phyloP scores from a whole-genome alignment of 92 coral and sea anemone genomes.

The Phenganax stokvisi region DNA sequence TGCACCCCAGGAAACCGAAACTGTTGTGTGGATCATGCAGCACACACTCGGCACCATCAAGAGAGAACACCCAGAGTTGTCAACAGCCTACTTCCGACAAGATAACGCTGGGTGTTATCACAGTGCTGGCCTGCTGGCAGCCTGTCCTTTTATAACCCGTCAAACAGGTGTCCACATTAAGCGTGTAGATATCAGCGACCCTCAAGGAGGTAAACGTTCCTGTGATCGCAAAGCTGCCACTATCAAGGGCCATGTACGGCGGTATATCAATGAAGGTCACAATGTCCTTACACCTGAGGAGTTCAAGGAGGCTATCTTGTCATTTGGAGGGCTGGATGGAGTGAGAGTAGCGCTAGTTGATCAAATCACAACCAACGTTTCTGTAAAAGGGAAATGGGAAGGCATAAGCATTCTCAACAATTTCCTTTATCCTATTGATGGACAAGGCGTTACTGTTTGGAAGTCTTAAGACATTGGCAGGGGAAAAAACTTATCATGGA shows the following conservation, averaged over 20 bases:
- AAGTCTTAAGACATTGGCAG: no score
- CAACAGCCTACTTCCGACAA: constrained; percentile 41
- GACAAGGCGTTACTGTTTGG: no score
- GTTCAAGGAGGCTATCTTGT: background rate
- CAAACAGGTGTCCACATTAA: background rate
- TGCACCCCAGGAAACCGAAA: constrained; percentile 36
- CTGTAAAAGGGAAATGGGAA: constrained; percentile 40
- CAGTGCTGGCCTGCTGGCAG: constrained; percentile 25
- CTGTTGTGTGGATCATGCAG: constrained; percentile 45
- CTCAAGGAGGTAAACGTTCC: constrained; percentile 21
- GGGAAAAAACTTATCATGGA: no score
- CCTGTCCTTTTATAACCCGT: constrained; percentile 15
- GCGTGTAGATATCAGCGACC: background rate
- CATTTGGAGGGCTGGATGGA: constrained; percentile 23
- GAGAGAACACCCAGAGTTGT: constrained; percentile 43
- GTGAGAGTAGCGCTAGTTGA: constrained; percentile 8
- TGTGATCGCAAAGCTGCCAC: constrained; percentile 11
- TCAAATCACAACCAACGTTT: background rate
- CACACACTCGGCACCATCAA: constrained; percentile 32
- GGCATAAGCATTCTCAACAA: constrained; percentile 40
- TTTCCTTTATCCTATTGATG: no score
- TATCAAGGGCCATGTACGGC: constrained; percentile 3
- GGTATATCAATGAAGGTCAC: constrained; percentile 18
- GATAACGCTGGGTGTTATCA: constrained; percentile 52
- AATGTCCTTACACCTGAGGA: background rate